A percentile compares a stretch with the other conserved stretches of the same genome.
Conservation (phyloP, 2,888 invertebrate genomes). For the Tetropium fuscum region DNA sequence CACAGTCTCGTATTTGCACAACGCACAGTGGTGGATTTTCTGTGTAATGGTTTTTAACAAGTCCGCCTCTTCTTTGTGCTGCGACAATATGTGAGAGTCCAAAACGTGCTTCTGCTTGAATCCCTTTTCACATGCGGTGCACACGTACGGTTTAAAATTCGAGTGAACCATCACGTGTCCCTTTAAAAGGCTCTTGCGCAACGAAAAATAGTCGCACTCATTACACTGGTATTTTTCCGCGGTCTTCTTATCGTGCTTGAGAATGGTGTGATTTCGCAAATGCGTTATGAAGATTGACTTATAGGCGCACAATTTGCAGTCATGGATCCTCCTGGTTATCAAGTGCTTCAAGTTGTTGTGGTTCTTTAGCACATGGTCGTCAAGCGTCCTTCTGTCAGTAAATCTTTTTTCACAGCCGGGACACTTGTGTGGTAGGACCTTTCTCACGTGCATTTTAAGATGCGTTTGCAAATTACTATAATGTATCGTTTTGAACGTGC, state of each 20-base stretch:
- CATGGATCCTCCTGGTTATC: conserved; percentile 8
- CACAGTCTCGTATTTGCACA: conserved; percentile 21
- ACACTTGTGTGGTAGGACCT: not conserved
- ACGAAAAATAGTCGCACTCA: conserved; percentile 3
- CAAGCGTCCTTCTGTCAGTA: not conserved
- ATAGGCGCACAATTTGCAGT: conserved; percentile 27
- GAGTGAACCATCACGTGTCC: conserved; percentile 28
- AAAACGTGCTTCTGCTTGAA: conserved; percentile 28
- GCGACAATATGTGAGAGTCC: conserved; percentile 31
- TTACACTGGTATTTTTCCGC: conserved; percentile 2
- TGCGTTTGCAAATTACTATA: not conserved
- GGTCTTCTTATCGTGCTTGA: not conserved
- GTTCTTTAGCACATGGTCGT: conserved; percentile 15
- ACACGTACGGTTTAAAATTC: conserved; percentile 11
- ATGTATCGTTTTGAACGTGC: not conserved
- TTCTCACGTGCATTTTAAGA: conserved; percentile 16
- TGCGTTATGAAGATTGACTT: conserved; percentile 1
- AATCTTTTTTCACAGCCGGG: not conserved
- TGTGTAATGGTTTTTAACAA: conserved; percentile 20
- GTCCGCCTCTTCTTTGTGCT: conserved; percentile 20
- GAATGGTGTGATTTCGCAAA: conserved; percentile 8
- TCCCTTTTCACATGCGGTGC: conserved; percentile 25
- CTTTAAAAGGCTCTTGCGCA: conserved; percentile 17
- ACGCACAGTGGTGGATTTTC: conserved; percentile 26
- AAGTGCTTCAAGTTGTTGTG: not conserved